phyloP scores from a whole-genome alignment of 2,797 vertebrate genomes.

The Ibycter americanus region DNA sequence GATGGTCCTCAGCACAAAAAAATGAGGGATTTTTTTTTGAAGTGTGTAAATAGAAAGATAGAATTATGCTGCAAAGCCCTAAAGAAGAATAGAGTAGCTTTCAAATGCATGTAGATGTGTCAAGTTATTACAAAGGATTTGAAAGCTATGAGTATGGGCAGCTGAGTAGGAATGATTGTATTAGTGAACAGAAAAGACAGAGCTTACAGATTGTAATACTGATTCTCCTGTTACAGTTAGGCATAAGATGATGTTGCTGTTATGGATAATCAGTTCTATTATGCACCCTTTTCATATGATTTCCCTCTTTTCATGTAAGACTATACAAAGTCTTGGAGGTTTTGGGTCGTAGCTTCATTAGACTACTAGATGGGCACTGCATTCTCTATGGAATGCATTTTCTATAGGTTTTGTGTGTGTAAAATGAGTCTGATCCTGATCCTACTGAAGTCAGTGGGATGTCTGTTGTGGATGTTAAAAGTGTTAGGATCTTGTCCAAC shows the following conservation, averaged over 20 bases:
- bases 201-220: neutral
- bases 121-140: neutral
- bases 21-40: accelerated
- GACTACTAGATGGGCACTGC: neutral
- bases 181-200: neutral
- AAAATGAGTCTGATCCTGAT: neutral
- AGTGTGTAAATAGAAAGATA: neutral
- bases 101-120: neutral
- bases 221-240: neutral
- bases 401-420: neutral
- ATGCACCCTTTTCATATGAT: neutral
- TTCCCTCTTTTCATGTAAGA: neutral
- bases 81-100: neutral
- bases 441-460: neutral
- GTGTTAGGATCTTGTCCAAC: neutral
- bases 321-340: neutral
- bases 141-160: neutral
- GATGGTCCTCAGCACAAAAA: neutral
- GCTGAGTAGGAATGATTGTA: neutral
- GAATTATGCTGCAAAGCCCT: neutral
- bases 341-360: neutral
- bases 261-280: neutral
- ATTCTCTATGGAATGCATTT: neutral
- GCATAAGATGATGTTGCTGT: neutral
- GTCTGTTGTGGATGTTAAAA: neutral